Percentiles rank a stretch among this genome's conserved stretches.
Evolutionary conservation across 1,140 invertebrate genomes (phyloP).

Genomic region (Amyelois transitella): DNA sequence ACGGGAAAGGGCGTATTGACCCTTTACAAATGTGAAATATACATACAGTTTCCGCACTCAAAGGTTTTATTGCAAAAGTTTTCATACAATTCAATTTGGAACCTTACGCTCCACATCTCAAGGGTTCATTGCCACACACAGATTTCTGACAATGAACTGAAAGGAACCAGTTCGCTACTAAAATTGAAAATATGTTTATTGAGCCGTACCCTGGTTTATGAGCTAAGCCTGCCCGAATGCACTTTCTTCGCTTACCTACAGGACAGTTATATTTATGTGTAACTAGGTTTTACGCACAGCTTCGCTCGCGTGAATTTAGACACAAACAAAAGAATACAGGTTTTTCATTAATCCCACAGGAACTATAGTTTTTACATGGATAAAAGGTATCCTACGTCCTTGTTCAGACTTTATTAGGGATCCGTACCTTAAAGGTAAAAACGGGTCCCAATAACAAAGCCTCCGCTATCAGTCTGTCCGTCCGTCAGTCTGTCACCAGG

Average conservation of each 20-base stretch:
- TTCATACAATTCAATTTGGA: not conserved
- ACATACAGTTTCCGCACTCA: not conserved
- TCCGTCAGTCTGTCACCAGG: too few relatives aligned
- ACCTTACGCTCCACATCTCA: not conserved
- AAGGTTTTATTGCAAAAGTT: not conserved
- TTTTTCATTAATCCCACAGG: too few relatives aligned
- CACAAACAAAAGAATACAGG: too few relatives aligned
- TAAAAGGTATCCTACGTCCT: too few relatives aligned
- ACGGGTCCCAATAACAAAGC: too few relatives aligned
- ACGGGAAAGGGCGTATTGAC: not conserved
- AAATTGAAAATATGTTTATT: conserved; percentile 60
- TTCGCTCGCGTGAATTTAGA: too few relatives aligned
- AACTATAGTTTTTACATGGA: too few relatives aligned
- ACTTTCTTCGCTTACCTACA: conserved; percentile 42
- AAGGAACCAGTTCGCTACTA: conserved; percentile 22
- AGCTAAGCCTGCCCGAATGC: conserved; percentile 28
- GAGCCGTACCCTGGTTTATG: conserved; percentile 55
- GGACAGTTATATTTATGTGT: conserved; percentile 68
- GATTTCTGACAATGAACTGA: conserved; percentile 2
- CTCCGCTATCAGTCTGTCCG: too few relatives aligned
- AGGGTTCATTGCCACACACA: not conserved
- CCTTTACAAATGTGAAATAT: conserved; percentile 2
- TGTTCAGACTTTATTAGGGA: too few relatives aligned
- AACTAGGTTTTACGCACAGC: too few relatives aligned
- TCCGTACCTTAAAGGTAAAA: too few relatives aligned